Conservation (phyloP, 2,113 vertebrate species). For the Labeo catla region DNA sequence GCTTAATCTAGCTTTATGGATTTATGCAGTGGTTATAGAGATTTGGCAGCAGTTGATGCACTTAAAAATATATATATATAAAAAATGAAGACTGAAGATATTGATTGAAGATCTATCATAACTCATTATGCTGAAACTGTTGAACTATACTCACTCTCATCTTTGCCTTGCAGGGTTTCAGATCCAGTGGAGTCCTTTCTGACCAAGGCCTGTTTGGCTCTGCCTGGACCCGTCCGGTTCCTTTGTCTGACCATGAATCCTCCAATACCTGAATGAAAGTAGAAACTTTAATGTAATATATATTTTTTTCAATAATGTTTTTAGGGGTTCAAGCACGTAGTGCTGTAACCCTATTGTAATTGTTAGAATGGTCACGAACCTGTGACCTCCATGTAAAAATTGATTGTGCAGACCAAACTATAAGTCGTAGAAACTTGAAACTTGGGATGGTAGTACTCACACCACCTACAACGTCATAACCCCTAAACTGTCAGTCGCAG, state of each 20-base stretch:
- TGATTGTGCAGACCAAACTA: too few species aligned
- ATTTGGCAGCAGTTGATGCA: not conserved
- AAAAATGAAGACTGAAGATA: not conserved
- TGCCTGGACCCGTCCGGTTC: constrained; percentile 90
- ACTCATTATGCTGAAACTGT: not conserved
- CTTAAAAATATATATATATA: not conserved
- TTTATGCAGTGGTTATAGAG: not conserved
- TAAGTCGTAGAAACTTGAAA: too few species aligned
- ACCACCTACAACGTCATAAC: too few species aligned
- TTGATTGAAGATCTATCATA: not conserved
- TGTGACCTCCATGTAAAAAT: too few species aligned
- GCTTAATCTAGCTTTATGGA: not conserved
- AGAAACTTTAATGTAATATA: not conserved
- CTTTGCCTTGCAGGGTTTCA: constrained; percentile 84
- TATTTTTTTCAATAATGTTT: too few species aligned
- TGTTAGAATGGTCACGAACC: too few species aligned
- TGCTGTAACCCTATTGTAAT: too few species aligned
- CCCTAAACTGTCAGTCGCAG: too few species aligned
- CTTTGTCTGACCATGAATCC: constrained; percentile 99
- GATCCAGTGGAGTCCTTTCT: constrained; percentile 96
- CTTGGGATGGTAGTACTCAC: too few species aligned
- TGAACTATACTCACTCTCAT: constrained; percentile 80
- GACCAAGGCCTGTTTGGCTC: constrained; percentile 85
- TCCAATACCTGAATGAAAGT: constrained; percentile 84
- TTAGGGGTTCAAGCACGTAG: too few species aligned